Base-by-base conservation (phyloP, 92 coral and sea anemone genomes). In the Epizoanthus ramosus region DNA sequence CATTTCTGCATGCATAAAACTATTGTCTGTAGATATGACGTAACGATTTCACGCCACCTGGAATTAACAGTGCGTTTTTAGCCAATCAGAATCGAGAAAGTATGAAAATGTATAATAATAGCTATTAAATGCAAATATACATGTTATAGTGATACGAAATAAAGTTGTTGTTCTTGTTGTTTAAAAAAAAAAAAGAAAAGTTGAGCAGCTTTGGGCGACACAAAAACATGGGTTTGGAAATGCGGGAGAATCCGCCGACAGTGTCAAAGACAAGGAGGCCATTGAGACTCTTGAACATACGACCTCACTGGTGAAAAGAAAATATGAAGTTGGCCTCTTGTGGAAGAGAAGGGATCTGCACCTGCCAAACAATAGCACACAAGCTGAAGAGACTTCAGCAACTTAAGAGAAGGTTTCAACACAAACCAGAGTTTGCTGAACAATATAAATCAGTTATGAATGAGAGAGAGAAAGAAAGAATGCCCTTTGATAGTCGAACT, bases 311-410 rank as follows among this genome's bases (percentile, higher is more conserved):
- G 60, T 16, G 47, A 64, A 72, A 25, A 85, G 68, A 31, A 60
- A 81, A 31, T 90, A 83, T 39, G 86, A 90, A 74, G 86, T 83
- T 17, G 88, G 77, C 10, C 88, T 90, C 35, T 19, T 90, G 73
- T 86, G 90, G 90, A 85, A 66, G 69, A 79, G 59, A 16, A 25
- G 66, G 1, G 57, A 57, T 56, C 7, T 63, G 3, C 16, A 31
- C 19, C 73, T 90, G 75, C 93, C 89, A 24, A 87, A 90, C 80
- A 90, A 86, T 73, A 73, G 88, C 41, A 5, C 63, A 33, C 57
- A 25, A 74, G 93, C 93, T n/a, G 90, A 83, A 24, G 56, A 68
- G 88, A 73, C 75, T 90, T 5, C 41, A 83, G 73, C 88, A 84
- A 22, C 67, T 90, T 3, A 84, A 87, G 86, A 70, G 59, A 17